Base-by-base conservation (phyloP, 30 jellyfish, hydroid and myxozoan species). In the Haliclystus octoradiatus region DNA sequence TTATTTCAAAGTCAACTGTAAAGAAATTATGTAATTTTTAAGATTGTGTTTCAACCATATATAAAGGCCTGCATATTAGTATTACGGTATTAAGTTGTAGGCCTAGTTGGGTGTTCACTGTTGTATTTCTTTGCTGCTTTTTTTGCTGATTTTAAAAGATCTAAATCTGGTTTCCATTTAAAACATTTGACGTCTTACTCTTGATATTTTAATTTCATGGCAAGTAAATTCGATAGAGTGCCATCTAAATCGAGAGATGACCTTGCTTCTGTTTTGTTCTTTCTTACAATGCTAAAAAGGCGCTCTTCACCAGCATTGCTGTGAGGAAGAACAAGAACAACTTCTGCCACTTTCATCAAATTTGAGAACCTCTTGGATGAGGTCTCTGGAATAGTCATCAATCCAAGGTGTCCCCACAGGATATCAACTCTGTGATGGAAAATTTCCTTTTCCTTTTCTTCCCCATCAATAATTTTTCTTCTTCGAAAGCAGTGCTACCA, bases 391-490 rank as follows among this genome's bases (percentile, higher is more conserved):
- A n/a, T n/a, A n/a, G n/a, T n/a, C n/a, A n/a, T n/a, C n/a, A n/a
- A n/a, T n/a, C n/a, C n/a, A n/a, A n/a, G n/a, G n/a, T n/a, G n/a
- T n/a, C n/a, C n/a, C n/a, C n/a, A n/a, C n/a, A n/a, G n/a, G n/a
- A n/a, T n/a, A n/a, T n/a, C n/a, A n/a, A n/a, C n/a, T n/a, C n/a
- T n/a, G n/a, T n/a, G n/a, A n/a, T n/a, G n/a, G n/a, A n/a, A n/a
- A n/a, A n/a, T n/a, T n/a, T n/a, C n/a, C n/a, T n/a, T n/a, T n/a
- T n/a, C n/a, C 24, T 64, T 33, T 76, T 65, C 34, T 26, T 53
- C 71, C 3, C 76, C 75, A 2, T 71, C 92, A 52, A 3, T 14
- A 23, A 62, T 72, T 26, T 33, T 3, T 79, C 92, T 27, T 78
- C 86, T 64, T 40, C 69, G 77, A 62, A 40, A 28, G 83, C 89